Evolutionary conservation across 2,113 vertebrate species (phyloP).

Genomic region (Microtus richardsoni): DNA sequence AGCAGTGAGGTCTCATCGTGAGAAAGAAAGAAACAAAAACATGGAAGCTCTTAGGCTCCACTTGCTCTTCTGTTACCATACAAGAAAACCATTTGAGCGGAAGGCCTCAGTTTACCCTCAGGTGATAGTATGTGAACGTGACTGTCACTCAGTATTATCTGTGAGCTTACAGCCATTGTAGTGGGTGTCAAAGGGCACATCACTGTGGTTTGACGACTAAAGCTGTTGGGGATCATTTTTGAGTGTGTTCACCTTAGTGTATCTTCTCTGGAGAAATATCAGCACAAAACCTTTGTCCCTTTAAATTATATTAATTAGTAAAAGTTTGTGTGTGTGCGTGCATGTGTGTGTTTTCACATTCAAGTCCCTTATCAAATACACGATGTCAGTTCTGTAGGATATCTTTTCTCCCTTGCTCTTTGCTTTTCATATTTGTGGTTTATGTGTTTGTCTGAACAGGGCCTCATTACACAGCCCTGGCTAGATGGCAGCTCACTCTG

Average conservation of each 20-base stretch:
- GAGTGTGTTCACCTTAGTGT: neutral
- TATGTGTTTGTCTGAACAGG: neutral
- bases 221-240: neutral
- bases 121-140: neutral
- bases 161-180: neutral
- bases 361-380: neutral
- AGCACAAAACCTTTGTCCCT: neutral
- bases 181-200: neutral
- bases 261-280: neutral
- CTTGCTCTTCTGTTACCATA: neutral
- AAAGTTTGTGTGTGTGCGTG: neutral
- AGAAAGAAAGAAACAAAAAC: conserved; percentile 15
- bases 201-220: neutral
- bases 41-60: neutral
- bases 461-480: neutral
- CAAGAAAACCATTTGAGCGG: neutral
- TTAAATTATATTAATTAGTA: neutral
- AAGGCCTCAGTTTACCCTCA: neutral
- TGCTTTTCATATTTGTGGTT: neutral
- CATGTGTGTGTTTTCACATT: neutral
- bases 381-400: neutral
- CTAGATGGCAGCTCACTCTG: neutral
- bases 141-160: neutral
- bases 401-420: neutral
- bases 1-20: neutral